A percentile compares a stretch with the other conserved stretches of the same genome.
Conservation (phyloP, 2,113 vertebrate species). For the Myiopsitta monachus region DNA sequence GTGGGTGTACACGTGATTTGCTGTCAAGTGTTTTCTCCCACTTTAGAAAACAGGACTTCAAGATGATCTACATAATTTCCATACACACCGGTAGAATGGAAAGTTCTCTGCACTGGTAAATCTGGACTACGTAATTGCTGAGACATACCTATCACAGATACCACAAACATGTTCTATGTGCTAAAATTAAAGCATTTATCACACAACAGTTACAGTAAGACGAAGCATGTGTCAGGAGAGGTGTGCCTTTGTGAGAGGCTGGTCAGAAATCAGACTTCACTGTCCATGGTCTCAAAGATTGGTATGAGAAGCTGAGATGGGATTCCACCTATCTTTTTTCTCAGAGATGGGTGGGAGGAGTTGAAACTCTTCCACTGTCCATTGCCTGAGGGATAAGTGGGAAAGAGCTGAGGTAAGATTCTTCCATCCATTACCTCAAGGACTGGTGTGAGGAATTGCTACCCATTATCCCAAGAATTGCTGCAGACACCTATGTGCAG, state of each 20-base stretch:
- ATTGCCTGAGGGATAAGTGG: neutral
- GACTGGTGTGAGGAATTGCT: neutral
- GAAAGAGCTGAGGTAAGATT: neutral
- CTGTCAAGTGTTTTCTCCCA: neutral
- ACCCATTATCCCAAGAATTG: neutral
- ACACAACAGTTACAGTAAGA: neutral
- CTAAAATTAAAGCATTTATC: neutral
- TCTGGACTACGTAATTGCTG: neutral
- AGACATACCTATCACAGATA: neutral
- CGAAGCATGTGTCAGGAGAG: neutral
- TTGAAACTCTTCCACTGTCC: neutral
- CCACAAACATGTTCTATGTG: neutral
- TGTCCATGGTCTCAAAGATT: neutral
- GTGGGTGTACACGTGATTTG: accelerated
- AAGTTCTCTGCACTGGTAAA: neutral
- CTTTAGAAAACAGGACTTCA: neutral
- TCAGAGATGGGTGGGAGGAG: neutral
- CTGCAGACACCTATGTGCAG: neutral
- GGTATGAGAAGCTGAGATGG: no score
- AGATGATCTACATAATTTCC: neutral
- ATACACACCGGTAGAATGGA: neutral
- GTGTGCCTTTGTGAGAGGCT: neutral
- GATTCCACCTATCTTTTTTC: neutral
- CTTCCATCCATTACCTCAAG: neutral
- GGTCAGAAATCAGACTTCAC: neutral